Evolutionary conservation across 1,140 invertebrate species (phyloP).

Genomic region (Patella vulgata): DNA sequence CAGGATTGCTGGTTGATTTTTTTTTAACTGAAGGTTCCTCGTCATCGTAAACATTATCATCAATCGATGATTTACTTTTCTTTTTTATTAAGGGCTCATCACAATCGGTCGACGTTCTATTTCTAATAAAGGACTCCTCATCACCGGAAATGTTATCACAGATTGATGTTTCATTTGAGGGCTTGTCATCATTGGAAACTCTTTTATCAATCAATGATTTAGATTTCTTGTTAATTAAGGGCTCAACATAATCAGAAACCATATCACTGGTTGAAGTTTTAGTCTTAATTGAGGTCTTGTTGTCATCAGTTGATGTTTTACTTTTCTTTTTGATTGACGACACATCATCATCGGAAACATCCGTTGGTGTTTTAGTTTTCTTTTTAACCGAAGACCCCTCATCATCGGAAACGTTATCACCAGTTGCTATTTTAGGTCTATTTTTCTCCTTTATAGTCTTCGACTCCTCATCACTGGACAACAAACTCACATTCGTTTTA

Average conservation of each 20-base stretch:
- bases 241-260: too few species aligned
- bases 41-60: constrained; percentile 1
- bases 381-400: constrained; percentile 8
- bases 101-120: too few species aligned
- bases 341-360: neutral
- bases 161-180: too few species aligned
- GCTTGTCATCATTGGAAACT: too few species aligned
- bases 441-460: neutral
- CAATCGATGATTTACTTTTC: constrained; percentile 2
- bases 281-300: too few species aligned
- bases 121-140: too few species aligned
- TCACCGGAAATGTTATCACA: too few species aligned
- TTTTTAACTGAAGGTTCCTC: too few species aligned
- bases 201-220: too few species aligned
- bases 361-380: neutral
- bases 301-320: constrained; percentile 8
- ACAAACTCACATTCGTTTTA: constrained; percentile 8
- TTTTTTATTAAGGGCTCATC: neutral
- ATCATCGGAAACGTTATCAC: neutral
- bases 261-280: too few species aligned
- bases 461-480: neutral
- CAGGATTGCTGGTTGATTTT: too few species aligned
- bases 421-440: constrained; percentile 3
- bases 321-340: neutral
- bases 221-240: too few species aligned